These are phyloP conservation scores for Brassicogethes aeneus DNA, from an alignment of 2,888 invertebrate species.

Conservation along the genomic window DNA sequence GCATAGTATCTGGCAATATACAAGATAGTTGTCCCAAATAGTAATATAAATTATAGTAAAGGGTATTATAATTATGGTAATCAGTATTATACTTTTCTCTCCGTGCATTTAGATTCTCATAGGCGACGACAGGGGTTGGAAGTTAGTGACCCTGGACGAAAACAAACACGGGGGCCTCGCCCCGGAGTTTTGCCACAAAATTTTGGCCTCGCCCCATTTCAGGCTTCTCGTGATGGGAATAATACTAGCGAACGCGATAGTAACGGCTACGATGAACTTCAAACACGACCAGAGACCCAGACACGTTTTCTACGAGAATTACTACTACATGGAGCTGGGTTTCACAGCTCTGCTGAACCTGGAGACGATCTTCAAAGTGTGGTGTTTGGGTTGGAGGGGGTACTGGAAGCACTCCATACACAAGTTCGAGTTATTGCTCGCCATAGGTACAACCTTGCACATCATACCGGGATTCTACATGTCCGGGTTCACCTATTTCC, in stretches of 20 bases:
- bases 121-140: slow-evolving; percentile 93
- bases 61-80: too few species aligned
- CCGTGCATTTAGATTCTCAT: slow-evolving; percentile 76
- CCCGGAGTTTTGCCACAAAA: slow-evolving; percentile 75
- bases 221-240: slow-evolving; percentile 89
- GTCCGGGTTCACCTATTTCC: slow-evolving; percentile 93
- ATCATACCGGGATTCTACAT: slow-evolving; percentile 87
- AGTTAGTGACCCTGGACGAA: slow-evolving; percentile 90
- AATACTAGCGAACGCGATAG: slow-evolving; percentile 90
- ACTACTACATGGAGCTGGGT: slow-evolving; percentile 89
- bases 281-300: slow-evolving; percentile 82
- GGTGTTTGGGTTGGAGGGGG: slow-evolving; percentile 81
- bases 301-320: slow-evolving; percentile 77
- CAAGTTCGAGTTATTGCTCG: slow-evolving; percentile 91
- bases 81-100: too few species aligned
- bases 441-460: slow-evolving; percentile 89
- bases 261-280: slow-evolving; percentile 92
- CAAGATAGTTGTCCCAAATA: too few species aligned
- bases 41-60: too few species aligned
- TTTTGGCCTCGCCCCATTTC: slow-evolving; percentile 86
- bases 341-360: slow-evolving; percentile 92
- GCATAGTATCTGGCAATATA: too few species aligned
- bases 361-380: slow-evolving; percentile 94
- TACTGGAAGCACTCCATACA: slow-evolving; percentile 95
- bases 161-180: slow-evolving; percentile 86